Percentiles rank a stretch among this genome's conserved stretches.
phyloP scores from a whole-genome alignment of 2,888 invertebrate genomes.

The Parnassius glacialis region DNA sequence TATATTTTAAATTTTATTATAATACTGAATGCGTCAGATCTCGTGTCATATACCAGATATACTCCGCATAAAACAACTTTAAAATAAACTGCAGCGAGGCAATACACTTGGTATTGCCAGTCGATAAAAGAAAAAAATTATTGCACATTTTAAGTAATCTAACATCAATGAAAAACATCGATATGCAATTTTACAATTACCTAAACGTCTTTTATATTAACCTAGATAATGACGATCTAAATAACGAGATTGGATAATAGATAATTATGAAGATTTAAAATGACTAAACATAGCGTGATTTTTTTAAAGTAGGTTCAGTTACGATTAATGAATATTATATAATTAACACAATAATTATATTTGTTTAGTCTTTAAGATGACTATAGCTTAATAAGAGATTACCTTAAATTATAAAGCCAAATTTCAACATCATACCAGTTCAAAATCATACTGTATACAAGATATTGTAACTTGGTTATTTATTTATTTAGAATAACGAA shows the following conservation, averaged over 20 bases:
- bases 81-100: background rate
- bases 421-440: background rate
- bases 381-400: too few relatives aligned
- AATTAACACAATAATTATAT: too few relatives aligned
- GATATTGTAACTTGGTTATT: slow-evolving; percentile 5
- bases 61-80: slow-evolving; percentile 2
- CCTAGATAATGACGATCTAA: slow-evolving; percentile 11
- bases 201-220: slow-evolving; percentile 22
- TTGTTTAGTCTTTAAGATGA: too few relatives aligned
- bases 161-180: slow-evolving; percentile 20
- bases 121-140: slow-evolving; percentile 3
- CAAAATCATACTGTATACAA: slow-evolving; percentile 2
- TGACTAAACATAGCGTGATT: slow-evolving; percentile 4
- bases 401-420: background rate
- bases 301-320: too few relatives aligned
- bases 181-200: slow-evolving; percentile 26
- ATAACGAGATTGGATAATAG: slow-evolving; percentile 10
- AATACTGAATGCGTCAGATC: slow-evolving; percentile 59
- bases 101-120: background rate
- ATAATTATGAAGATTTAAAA: background rate
- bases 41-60: slow-evolving; percentile 30
- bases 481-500: slow-evolving; percentile 10
- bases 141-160: slow-evolving; percentile 21
- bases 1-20: slow-evolving; percentile 39
- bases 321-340: too few relatives aligned